These are phyloP conservation scores for Elysia crispata DNA, from an alignment of 2,888 invertebrate genomes.

Conservation along the genomic window DNA sequence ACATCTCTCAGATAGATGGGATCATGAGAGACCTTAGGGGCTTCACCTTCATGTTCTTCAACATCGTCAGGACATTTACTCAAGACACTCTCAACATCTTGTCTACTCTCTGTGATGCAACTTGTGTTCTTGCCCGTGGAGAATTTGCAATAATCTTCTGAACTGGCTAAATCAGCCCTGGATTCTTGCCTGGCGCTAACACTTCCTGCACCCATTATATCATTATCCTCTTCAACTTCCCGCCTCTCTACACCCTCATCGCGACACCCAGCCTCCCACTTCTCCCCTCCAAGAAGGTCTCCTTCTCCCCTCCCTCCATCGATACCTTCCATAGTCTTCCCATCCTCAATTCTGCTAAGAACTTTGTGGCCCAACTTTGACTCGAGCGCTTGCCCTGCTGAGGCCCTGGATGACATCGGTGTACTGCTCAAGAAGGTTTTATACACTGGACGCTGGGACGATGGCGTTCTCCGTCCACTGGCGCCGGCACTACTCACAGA, in stretches of 20 bases:
- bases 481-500: neutral
- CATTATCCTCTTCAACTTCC: neutral
- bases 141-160: constrained; percentile 37
- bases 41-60: constrained; percentile 23
- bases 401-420: constrained; percentile 14
- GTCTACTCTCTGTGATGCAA: no score
- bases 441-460: neutral
- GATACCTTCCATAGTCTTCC: no score
- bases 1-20: neutral
- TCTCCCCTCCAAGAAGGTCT: no score
- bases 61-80: neutral
- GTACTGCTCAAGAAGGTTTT: constrained; percentile 12
- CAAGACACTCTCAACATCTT: no score
- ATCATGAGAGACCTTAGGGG: neutral
- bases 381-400: neutral
- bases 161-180: constrained; percentile 34
- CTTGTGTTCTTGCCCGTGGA: neutral
- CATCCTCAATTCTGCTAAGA: no score
- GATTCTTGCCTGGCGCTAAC: constrained; percentile 14
- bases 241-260: no score
- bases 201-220: neutral
- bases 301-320: no score
- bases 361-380: neutral
- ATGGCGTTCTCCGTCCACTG: neutral
- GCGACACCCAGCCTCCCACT: no score